These are phyloP conservation scores for Selene dorsalis DNA, from an alignment of 2,797 vertebrate genomes.

Conservation along the genomic window DNA sequence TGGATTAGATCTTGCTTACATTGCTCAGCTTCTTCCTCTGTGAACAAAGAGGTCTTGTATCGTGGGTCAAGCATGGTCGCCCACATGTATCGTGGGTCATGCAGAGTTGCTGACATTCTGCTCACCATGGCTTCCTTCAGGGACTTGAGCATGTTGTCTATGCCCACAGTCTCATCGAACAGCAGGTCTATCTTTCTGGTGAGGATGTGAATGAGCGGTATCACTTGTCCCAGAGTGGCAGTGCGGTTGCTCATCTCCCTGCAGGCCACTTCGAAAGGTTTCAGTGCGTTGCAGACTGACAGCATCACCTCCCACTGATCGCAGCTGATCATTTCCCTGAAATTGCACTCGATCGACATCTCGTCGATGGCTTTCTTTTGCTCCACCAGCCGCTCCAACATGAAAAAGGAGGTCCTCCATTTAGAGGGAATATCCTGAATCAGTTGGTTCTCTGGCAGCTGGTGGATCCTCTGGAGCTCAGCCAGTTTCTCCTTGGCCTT, in stretches of 20 bases:
- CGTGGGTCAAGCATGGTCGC: conserved; percentile 97
- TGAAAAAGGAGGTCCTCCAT: conserved; percentile 95
- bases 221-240: conserved; percentile 96
- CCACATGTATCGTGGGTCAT: conserved; percentile 92
- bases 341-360: conserved; percentile 94
- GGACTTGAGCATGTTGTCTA: conserved; percentile 96
- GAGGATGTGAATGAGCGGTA: conserved; percentile 98
- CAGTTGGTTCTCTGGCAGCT: conserved; percentile 92
- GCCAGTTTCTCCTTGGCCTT: conserved; percentile 92
- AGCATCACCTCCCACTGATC: conserved; percentile 99
- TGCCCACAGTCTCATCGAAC: conserved; percentile 96
- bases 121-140: conserved; percentile 95
- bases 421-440: conserved; percentile 95
- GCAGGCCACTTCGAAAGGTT: conserved; percentile 94
- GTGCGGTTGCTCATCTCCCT: conserved; percentile 93
- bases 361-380: conserved; percentile 95
- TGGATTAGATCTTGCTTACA: conserved; percentile 95
- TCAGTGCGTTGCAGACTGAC: conserved; percentile 95
- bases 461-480: conserved; percentile 90
- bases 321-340: conserved; percentile 96
- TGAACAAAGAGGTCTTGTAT: conserved; percentile 97
- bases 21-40: conserved; percentile 94
- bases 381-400: conserved; percentile 96
- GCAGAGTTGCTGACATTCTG: conserved; percentile 90
- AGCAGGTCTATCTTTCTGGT: conserved; percentile 95